Conservation (phyloP, 1,140 invertebrate genomes). For the roundworm (Caenorhabditis elegans) region WBcel235 BX284606.5:280501-281000, state of each 20-base stretch:
- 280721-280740: no score
- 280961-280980: constrained; percentile 80
- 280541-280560: no score
- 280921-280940: constrained; percentile 82
- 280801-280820: constrained; percentile 79
- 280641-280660: no score
- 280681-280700: no score
- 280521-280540: no score
- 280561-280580: no score
- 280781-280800: constrained; percentile 77
- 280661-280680: no score
- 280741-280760: constrained; percentile 69
- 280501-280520: no score
- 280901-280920: constrained; percentile 81
- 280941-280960: constrained; percentile 80
- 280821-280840: constrained; percentile 79
- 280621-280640: no score
- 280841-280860: constrained; percentile 81
- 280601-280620: no score
- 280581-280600: no score
- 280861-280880: constrained; percentile 83
- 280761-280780: constrained; percentile 80
- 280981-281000: constrained; percentile 93
- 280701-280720: no score
- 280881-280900: constrained; percentile 69